Evolutionary conservation across 2,113 vertebrate species (phyloP).

Genomic region (Prietella phreatophila): DNA sequence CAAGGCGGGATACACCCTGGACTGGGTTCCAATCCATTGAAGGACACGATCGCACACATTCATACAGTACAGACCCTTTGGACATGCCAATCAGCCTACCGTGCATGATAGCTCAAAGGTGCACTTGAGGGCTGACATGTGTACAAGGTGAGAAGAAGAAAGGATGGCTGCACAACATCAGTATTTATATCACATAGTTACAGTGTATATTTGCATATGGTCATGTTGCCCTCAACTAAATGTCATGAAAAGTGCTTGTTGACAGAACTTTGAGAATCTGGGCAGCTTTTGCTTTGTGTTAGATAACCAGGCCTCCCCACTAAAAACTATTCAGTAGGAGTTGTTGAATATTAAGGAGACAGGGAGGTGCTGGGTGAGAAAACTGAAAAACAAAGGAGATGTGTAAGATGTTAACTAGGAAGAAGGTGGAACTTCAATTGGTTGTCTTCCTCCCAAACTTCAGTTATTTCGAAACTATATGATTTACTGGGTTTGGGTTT

Average conservation of each 20-base stretch:
- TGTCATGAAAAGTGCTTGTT: background rate
- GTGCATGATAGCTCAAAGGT: background rate
- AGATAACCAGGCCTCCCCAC: background rate
- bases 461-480: background rate
- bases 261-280: background rate
- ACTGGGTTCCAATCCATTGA: too few species aligned
- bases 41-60: too few species aligned
- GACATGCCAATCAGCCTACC: too few species aligned
- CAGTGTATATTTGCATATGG: background rate
- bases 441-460: background rate
- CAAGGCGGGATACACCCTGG: too few species aligned
- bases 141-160: background rate
- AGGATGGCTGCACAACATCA: background rate
- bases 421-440: background rate
- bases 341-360: background rate
- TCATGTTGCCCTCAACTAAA: background rate
- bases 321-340: background rate
- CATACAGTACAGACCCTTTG: too few species aligned
- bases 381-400: background rate
- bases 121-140: background rate
- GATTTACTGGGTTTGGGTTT: too few species aligned
- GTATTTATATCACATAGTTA: background rate
- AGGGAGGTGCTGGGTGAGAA: background rate
- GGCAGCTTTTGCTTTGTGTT: background rate
- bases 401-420: background rate